phyloP scores from a whole-genome alignment of 2,888 invertebrate species.

The Tetramorium bicarinatum region DNA sequence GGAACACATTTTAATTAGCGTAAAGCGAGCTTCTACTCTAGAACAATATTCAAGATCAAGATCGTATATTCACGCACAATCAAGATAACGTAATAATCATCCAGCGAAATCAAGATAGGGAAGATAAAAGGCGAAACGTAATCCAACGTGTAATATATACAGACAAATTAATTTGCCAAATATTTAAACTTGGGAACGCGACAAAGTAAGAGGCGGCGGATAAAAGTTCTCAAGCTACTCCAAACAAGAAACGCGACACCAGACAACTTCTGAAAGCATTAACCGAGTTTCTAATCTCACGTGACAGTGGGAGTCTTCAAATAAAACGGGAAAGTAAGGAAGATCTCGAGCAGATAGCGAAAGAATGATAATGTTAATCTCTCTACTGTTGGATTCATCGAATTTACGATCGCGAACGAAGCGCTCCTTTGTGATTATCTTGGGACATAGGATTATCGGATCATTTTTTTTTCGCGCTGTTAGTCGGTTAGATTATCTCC shows the following conservation, averaged over 20 bases:
- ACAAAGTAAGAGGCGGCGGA: neutral
- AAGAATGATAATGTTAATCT: neutral
- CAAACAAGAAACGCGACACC: neutral
- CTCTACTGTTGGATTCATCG: neutral
- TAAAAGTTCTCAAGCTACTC: neutral
- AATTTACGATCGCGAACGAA: neutral
- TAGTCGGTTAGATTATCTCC: neutral
- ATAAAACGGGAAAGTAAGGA: neutral
- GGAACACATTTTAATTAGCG: constrained; percentile 18
- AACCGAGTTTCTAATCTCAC: constrained; percentile 6
- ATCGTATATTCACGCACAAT: neutral
- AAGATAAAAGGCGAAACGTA: neutral
- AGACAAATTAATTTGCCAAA: neutral
- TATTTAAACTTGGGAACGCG: neutral
- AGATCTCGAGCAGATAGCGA: neutral
- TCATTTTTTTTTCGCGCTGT: neutral
- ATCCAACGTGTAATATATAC: neutral
- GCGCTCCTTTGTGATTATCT: neutral
- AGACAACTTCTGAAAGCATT: too few relatives aligned
- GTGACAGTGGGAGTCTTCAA: neutral
- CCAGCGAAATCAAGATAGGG: neutral
- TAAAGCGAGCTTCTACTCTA: neutral
- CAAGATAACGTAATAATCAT: constrained; percentile 7
- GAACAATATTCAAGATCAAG: neutral
- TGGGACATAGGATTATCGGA: neutral